A percentile compares a stretch with the other conserved stretches of the same genome.
Conservation (phyloP, 2,888 invertebrate species). For the Xestia c-nigrum region DNA sequence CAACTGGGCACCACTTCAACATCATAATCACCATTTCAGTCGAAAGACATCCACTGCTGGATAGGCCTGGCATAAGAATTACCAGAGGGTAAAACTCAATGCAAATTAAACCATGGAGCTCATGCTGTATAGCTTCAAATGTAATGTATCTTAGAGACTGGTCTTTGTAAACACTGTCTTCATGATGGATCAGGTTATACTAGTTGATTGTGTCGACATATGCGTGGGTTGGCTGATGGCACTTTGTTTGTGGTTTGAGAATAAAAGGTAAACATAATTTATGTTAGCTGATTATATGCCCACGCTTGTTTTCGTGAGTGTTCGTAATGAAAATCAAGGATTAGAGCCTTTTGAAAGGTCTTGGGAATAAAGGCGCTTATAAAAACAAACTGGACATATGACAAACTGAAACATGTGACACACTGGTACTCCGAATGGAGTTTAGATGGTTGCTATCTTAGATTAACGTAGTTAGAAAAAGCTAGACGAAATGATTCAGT, state of each 20-base stretch:
- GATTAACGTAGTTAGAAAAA: background rate
- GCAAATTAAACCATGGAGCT: no score
- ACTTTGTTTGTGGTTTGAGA: conserved; percentile 43
- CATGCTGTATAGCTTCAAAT: background rate
- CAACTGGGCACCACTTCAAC: no score
- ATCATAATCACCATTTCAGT: no score
- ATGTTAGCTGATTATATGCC: conserved; percentile 45
- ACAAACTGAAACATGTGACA: no score
- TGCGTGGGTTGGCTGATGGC: conserved; percentile 45
- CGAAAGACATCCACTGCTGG: no score
- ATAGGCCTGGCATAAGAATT: no score
- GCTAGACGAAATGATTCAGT: background rate
- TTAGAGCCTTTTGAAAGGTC: conserved; percentile 2
- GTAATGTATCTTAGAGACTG: background rate
- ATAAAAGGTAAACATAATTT: conserved; percentile 45
- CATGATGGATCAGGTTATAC: conserved; percentile 4
- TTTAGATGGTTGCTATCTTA: background rate
- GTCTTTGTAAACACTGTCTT: background rate
- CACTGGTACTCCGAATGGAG: background rate
- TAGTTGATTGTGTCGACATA: conserved; percentile 37
- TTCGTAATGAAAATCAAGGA: conserved; percentile 3
- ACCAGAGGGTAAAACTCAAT: no score
- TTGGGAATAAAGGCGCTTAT: background rate
- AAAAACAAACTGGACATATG: no score
- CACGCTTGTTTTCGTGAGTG: conserved; percentile 31